Percentiles rank a stretch among this genome's conserved stretches.
Evolutionary conservation across 2,113 vertebrate genomes (phyloP).

Genomic region (Etheostoma spectabile): DNA sequence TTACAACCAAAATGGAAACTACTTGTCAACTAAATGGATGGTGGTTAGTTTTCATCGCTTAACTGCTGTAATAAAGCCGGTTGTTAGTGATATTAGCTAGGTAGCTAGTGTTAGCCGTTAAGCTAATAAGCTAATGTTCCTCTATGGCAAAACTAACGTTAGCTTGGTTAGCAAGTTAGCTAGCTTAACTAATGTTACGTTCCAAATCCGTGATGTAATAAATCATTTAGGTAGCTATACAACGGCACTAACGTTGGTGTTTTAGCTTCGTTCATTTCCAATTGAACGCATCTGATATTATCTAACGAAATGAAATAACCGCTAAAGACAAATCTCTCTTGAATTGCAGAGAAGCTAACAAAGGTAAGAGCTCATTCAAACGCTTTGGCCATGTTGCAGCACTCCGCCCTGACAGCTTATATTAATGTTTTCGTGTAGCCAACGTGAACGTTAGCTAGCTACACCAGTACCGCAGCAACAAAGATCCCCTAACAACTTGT

Average conservation of each 20-base stretch:
- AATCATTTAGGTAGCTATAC: too few relatives aligned
- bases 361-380: slow-evolving; percentile 65
- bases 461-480: slow-evolving; percentile 70
- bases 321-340: not conserved
- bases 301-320: not conserved
- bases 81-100: slow-evolving; percentile 19
- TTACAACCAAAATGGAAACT: not conserved
- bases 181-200: slow-evolving; percentile 13
- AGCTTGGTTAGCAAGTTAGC: slow-evolving; percentile 40
- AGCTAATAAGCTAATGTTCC: slow-evolving; percentile 51
- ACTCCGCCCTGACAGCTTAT: slow-evolving; percentile 61
- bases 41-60: not conserved
- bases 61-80: slow-evolving; percentile 42
- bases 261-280: not conserved
- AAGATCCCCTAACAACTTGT: slow-evolving; percentile 72
- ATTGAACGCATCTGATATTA: not conserved
- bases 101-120: slow-evolving; percentile 44
- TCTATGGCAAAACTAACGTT: not conserved
- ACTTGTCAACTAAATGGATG: not conserved
- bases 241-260: not conserved
- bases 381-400: slow-evolving; percentile 50
- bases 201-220: not conserved
- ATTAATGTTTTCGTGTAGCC: slow-evolving; percentile 19
- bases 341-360: slow-evolving; percentile 27
- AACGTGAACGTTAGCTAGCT: slow-evolving; percentile 23